A percentile compares a stretch with the other conserved stretches of the same genome.
These are phyloP conservation scores for Cossypha polioptera DNA, from an alignment of 2,797 vertebrate genomes.

Conservation along the genomic window DNA sequence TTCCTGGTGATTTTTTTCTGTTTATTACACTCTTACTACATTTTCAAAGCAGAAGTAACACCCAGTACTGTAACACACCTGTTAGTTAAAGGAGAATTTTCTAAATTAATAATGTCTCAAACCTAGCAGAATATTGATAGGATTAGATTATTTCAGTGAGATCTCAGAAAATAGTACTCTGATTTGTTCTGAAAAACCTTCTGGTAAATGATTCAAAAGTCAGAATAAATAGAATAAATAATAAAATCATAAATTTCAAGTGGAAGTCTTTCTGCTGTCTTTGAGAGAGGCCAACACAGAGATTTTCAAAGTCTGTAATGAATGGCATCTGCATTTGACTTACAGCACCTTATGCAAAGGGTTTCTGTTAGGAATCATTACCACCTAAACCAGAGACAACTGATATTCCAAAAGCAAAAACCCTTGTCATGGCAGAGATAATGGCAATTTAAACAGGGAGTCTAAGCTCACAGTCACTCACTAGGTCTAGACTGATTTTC, in stretches of 20 bases:
- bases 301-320: neutral
- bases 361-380: neutral
- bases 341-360: neutral
- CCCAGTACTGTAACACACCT: neutral
- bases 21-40: neutral
- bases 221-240: neutral
- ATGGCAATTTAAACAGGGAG: neutral
- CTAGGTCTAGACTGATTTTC: neutral
- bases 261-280: neutral
- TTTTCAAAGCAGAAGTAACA: neutral
- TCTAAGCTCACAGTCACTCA: neutral
- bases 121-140: neutral
- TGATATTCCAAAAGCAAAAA: neutral
- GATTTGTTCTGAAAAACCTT: neutral
- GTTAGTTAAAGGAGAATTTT: neutral
- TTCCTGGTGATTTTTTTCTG: neutral
- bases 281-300: neutral
- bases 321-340: neutral
- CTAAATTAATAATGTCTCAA: neutral
- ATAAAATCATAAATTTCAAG: neutral
- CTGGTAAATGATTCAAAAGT: neutral
- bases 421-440: neutral
- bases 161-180: neutral
- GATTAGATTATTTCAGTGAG: neutral
- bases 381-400: neutral